Base-by-base conservation (phyloP, 2,888 invertebrate genomes). In the Aspidiotus rigidus region DNA sequence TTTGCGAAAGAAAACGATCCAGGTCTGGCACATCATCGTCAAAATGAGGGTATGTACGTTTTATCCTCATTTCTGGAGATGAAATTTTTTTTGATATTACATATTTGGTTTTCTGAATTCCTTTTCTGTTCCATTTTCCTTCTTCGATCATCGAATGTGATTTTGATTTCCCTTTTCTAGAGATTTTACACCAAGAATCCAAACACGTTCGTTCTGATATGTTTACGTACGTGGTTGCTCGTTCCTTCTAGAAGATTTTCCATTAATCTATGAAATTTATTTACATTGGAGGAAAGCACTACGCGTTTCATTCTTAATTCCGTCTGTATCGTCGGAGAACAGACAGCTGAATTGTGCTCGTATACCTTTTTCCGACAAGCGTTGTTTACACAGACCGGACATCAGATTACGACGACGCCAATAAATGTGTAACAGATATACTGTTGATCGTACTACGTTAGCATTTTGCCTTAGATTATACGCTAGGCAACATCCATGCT, bases 231-330 rank as follows among this genome's bases (percentile, higher is more conserved):
- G 66, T 66, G 66, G 66, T 66, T 49, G 59, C 17, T 59, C 17
- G 66, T 57, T 49, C 42, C 39, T 28, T 59, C 59, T 44, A 44
- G 59, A 66, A 57, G 66, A 66, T 66, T 66, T 66, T 66, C 66
- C 66, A 42, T 66, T 66, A 66, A 66, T 66, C 66, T 66, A 59
- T 42, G 59, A 66, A 66, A 57, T 66, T 66, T 66, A 66, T 66
- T 66, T 66, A 66, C 66, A 44, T 42, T 66, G 66, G 42, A 49
- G 28, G 49, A 66, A 66, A 66, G 66, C 59, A 59, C 49, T 57
- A 59, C 59, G 60, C 66, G 66, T 66, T 57, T 59, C 60, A 59
- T 60, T 66, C 59, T 66, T 66, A 66, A 66, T 66, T 66, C 66
- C 66, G 66, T 66, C 66, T 66, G 66, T 66, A 59, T 59, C 66